Evolutionary conservation across 2,113 vertebrate species (phyloP).

Genomic region (Hypocryptadius cinnamomeus): DNA sequence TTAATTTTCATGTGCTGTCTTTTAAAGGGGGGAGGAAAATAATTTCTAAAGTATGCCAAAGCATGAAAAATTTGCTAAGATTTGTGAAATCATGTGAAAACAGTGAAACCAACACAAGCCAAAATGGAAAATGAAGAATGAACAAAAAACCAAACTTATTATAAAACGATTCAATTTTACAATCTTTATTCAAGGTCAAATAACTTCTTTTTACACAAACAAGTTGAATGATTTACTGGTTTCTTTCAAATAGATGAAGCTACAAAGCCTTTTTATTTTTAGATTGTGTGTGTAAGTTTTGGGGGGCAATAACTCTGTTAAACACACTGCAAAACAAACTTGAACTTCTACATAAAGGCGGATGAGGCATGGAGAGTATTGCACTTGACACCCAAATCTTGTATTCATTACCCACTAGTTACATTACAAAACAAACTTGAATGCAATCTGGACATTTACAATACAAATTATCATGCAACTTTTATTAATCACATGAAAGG

Average conservation of each 20-base stretch:
- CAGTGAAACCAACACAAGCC: neutral
- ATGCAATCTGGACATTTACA: neutral
- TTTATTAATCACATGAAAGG: conserved; percentile 2
- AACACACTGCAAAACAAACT: neutral
- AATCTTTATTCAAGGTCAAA: conserved; percentile 13
- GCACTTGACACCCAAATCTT: neutral
- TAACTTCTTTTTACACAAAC: neutral
- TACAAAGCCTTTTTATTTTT: neutral
- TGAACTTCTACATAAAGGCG: neutral
- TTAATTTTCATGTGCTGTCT: neutral
- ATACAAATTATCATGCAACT: neutral
- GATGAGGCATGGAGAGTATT: neutral
- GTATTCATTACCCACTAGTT: neutral
- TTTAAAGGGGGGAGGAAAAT: neutral
- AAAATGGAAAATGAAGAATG: neutral
- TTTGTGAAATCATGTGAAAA: neutral
- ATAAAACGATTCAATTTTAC: neutral
- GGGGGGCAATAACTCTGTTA: neutral
- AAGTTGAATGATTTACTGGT: neutral
- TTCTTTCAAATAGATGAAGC: neutral
- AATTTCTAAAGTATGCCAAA: neutral
- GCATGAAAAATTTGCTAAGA: neutral
- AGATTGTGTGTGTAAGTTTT: neutral
- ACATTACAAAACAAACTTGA: neutral
- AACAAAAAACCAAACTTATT: neutral